Base-by-base conservation (phyloP, 2,113 vertebrate genomes). In the Equus przewalskii region DNA sequence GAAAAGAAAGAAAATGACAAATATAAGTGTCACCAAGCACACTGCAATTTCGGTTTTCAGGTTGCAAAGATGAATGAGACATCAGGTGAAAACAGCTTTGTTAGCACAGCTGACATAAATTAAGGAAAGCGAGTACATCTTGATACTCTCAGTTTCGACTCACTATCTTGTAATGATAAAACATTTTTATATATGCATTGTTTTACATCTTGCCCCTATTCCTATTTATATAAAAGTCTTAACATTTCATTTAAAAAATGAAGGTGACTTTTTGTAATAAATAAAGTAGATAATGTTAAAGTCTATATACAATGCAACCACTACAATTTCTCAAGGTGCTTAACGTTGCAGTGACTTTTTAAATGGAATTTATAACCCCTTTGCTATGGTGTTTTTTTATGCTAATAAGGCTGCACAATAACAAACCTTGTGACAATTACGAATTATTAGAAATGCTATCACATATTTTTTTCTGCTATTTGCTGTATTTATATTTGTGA, bases 1-100 rank as follows among this genome's bases (percentile, higher is more conserved):
- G 80, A 78, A 97, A 97, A 93, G 73, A 94, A 76, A 97, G 76
- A 89, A 96, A 95, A 90, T 70, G 85, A 97, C 72, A 98, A 97
- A 94, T 86, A 44, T 0, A 97, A 89, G 88, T 93, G 95, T 98
- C 93, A 98, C 69, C n/a, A 94, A 97, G 60, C 56, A 94, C 67
- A 94, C 67, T 96, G 96, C 76, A 96, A 97, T 93, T 97, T 97
- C 93, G 96, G 82, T 86, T 96, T 97, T 96, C 92, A 98, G 92
- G 73, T 67, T 96, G 96, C 75, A 96, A 98, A 98, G 98, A 98
- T 95, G 94, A 98, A 98, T 95, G 96, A 98, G 97, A 93, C 84
- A 87, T 97, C 92, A 97, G 72, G 93, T 89, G 79, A 97, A 98
- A 98, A 95, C 44, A 97, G 94, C 85, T 96, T 94, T 89, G 83